Percentiles rank a stretch among this genome's conserved stretches.
phyloP scores from a whole-genome alignment of 2,113 vertebrate species.

The Pongo pygmaeus region DNA sequence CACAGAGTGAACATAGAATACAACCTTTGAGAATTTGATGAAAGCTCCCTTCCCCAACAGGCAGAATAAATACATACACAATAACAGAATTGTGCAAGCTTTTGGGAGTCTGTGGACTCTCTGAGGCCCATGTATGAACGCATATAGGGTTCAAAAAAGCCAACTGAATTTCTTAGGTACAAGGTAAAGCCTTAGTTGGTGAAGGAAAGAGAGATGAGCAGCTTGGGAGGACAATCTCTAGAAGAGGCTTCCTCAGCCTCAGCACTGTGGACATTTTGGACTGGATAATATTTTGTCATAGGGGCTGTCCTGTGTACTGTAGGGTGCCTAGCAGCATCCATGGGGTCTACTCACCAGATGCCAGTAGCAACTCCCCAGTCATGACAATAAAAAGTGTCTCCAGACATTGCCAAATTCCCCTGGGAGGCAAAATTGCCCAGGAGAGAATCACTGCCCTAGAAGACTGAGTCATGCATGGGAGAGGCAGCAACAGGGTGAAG shows the following conservation, averaged over 20 bases:
- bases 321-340: background rate
- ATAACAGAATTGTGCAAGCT: background rate
- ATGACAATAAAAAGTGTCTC: background rate
- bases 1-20: background rate
- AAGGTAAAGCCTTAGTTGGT: background rate
- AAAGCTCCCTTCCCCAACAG: background rate
- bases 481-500: background rate
- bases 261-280: background rate
- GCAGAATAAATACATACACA: background rate
- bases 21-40: background rate
- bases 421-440: background rate
- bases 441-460: background rate
- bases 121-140: background rate
- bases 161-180: background rate
- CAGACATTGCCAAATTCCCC: background rate
- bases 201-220: background rate
- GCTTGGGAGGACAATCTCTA: background rate
- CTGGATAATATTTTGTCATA: background rate
- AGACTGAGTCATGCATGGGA: background rate
- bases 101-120: background rate
- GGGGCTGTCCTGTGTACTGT: background rate
- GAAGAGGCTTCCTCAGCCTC: background rate
- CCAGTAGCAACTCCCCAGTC: background rate
- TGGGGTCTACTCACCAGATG: background rate
- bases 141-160: background rate